Base-by-base conservation (phyloP, 2,888 invertebrate genomes). In the Caenorhabditis zanzibari region DNA sequence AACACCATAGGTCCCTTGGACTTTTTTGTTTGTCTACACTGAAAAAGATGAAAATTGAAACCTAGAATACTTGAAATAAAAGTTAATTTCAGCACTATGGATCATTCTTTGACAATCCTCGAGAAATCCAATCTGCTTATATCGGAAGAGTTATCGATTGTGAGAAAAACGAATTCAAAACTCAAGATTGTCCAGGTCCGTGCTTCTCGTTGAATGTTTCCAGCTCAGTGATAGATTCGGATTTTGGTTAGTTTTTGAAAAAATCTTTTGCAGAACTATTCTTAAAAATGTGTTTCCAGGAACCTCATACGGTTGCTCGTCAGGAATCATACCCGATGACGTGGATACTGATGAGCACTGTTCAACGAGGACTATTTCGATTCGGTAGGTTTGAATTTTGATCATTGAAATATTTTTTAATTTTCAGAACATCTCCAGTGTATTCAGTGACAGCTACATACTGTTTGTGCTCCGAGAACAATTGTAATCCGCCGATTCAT, bases 121-220 rank as follows among this genome's bases (percentile, higher is more conserved):
- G 86, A 52, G 86, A 86, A 64, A 66, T 86, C 12, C 86, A 86
- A 68, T 38, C 79, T 14, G 72, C 81, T 4, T 86, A 68, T 69
- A 52, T 54, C 28, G 82, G 72, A 6, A 44, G 76, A n/a, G 35
- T 71, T 1, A 75, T 75, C 14, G 82, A 77, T 44, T 82, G 82
- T 28, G 68, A 72, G n/a, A 61, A 63, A 41, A 80, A 76, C 19
- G 77, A 80, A 41, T 80, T 84, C 47, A 61, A 77, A 24, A 71
- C 76, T 32, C 86, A 86, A 61, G 74, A 84, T 52, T 86, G 86
- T 54, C 28, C 69, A 9, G 77, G 76, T 5, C 52, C 74, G 1
- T 86, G 86, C 52, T 86, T 82, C 44, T 86, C 86, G 12, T 47
- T 86, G 44, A 86, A 86, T 44, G 86, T 86, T 19, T 82, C 84